Base-by-base conservation (phyloP, 2,113 vertebrate species). In the Trematocara stigmaticum region DNA sequence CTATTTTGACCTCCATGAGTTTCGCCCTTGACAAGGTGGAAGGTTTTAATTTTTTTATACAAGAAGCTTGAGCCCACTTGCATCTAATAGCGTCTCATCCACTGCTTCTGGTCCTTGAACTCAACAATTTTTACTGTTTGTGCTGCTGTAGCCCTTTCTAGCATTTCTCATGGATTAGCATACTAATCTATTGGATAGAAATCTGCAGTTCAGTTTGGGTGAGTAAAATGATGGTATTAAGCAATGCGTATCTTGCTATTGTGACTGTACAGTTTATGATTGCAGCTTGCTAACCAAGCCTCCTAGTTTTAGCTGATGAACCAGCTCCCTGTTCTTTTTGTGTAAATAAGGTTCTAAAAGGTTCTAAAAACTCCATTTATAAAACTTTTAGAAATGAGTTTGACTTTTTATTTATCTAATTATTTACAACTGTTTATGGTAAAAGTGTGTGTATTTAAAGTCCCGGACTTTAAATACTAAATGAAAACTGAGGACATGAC, bases 11-110 rank as follows among this genome's bases (percentile, higher is more conserved):
- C 38, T 47, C 40, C 6, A 15, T 26, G 20, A 2, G 8, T 42
- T 45, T 42, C 0, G 1, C 20, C 7, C 7, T 26, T 45, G 2
- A 16, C 38, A 71, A 45, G 20, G 40, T 71, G 20, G 26, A 66
- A 66, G 18, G 34, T 38, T 0, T 40, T 7, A 3, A 0, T 66
- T 20, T 40, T 66, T 66, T 69, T 23, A 42, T 13, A 26, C 64
- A 47, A 29, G 23, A 45, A 47, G 7, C 40, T 47, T 45, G 2
- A 74, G 13, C 40, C 8, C 20, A 15, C 12, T 29, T 20, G 20
- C 4, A 0, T 40, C 7, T 57, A 5, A 11, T 45, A 15, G 20
- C 3, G 66, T 40, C 20, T 71, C 40, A 71, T 3, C 40, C 0
- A 45, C 61, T 42, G 61, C 35, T 40, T 40, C 34, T 2, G 29